These are phyloP conservation scores for Tor tambroides DNA, from an alignment of 2,113 vertebrate genomes.

Conservation along the genomic window DNA sequence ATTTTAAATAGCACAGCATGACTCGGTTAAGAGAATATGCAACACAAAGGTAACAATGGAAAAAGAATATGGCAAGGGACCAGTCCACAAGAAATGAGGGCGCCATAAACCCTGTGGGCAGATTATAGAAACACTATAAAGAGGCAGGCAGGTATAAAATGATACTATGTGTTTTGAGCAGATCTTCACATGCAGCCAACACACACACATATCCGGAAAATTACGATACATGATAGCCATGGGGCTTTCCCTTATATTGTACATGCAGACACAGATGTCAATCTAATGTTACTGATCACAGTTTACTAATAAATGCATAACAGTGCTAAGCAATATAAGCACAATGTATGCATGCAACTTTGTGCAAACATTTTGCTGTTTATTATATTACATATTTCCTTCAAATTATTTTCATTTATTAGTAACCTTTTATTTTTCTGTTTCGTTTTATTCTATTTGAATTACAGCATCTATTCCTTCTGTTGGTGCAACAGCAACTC, in stretches of 20 bases:
- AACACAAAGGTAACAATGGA: conserved; percentile 16
- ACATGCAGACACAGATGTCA: neutral
- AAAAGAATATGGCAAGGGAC: neutral
- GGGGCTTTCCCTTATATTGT: neutral
- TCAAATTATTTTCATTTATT: neutral
- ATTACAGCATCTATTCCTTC: neutral
- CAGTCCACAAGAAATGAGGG: neutral
- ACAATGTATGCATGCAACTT: neutral
- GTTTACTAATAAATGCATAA: neutral
- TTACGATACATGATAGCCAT: neutral
- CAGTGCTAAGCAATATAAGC: neutral
- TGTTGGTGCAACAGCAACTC: neutral
- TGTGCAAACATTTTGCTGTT: too few species aligned
- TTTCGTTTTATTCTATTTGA: neutral
- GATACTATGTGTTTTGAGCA: neutral
- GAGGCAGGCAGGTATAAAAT: neutral
- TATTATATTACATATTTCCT: too few species aligned
- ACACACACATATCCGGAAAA: neutral
- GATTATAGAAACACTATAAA: neutral
- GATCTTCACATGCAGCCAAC: neutral
- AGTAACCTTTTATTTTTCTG: neutral
- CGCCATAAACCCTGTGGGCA: neutral
- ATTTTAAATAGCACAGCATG: neutral
- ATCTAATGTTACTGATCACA: conserved; percentile 1
- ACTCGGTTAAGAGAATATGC: neutral